Evolutionary conservation across 1,140 invertebrate genomes (phyloP).

Genomic region (Macrocentrus cingulum): DNA sequence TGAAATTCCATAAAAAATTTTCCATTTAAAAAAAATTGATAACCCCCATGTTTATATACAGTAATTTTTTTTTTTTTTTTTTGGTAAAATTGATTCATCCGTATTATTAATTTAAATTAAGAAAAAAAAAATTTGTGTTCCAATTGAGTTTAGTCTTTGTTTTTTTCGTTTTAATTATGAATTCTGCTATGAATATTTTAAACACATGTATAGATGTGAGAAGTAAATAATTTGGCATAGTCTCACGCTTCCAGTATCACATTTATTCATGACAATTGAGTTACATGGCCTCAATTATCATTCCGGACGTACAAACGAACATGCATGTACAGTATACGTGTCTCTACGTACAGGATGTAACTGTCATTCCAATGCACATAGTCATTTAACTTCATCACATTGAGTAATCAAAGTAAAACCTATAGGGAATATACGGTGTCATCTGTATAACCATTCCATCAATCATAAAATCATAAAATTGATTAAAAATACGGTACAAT

Average conservation of each 20-base stretch:
- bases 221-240: background rate
- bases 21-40: too few relatives aligned
- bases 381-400: background rate
- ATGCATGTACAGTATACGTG: slow-evolving; percentile 39
- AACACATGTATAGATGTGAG: background rate
- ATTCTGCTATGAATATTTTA: background rate
- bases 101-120: too few relatives aligned
- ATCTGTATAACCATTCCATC: background rate
- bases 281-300: slow-evolving; percentile 40
- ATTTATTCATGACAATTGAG: slow-evolving; percentile 28
- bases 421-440: too few relatives aligned
- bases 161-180: background rate
- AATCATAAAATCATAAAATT: background rate
- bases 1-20: too few relatives aligned
- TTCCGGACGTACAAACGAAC: slow-evolving; percentile 32
- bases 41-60: too few relatives aligned
- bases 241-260: slow-evolving; percentile 12
- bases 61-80: too few relatives aligned
- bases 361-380: slow-evolving; percentile 36
- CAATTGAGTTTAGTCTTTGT: background rate
- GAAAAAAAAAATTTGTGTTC: too few relatives aligned
- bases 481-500: too few relatives aligned
- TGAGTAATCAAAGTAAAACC: too few relatives aligned
- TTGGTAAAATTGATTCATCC: too few relatives aligned
- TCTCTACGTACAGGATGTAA: slow-evolving; percentile 43